phyloP scores from a whole-genome alignment of 2,888 invertebrate genomes.

The Blomia tropicalis region DNA sequence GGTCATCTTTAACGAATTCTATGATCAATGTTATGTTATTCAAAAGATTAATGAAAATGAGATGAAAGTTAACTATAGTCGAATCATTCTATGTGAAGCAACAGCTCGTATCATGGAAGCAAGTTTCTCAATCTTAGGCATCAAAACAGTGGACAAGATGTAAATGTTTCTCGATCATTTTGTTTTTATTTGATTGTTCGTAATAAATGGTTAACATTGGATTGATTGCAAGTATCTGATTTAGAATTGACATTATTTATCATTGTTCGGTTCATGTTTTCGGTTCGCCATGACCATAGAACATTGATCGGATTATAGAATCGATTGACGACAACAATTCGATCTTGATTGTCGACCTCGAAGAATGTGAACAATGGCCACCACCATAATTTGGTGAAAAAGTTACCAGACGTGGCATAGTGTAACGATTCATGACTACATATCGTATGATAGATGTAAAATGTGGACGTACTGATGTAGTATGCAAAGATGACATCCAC shows the following conservation, averaged over 20 bases:
- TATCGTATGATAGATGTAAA: constrained; percentile 9
- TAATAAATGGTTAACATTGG: no score
- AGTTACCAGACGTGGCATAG: not conserved
- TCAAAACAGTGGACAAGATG: constrained; percentile 81
- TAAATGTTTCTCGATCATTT: constrained; percentile 36
- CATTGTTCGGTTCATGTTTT: no score
- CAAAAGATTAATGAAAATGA: constrained; percentile 54
- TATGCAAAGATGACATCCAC: constrained; percentile 3
- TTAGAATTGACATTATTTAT: no score
- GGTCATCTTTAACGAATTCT: constrained; percentile 87
- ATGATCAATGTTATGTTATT: constrained; percentile 91
- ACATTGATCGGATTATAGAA: not conserved
- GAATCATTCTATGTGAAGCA: constrained; percentile 78
- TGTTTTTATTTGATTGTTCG: not conserved
- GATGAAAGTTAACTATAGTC: constrained; percentile 61
- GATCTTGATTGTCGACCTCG: not conserved
- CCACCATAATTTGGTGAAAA: constrained; percentile 9
- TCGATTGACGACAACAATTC: not conserved
- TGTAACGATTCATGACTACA: constrained; percentile 3
- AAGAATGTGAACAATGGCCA: constrained; percentile 7
- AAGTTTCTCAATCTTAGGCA: constrained; percentile 75
- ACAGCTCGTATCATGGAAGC: constrained; percentile 70
- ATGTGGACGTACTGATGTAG: not conserved
- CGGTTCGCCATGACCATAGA: no score
- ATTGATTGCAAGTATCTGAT: no score